Conservation (phyloP, 2,888 invertebrate genomes). For the Athetis lepigone region DNA sequence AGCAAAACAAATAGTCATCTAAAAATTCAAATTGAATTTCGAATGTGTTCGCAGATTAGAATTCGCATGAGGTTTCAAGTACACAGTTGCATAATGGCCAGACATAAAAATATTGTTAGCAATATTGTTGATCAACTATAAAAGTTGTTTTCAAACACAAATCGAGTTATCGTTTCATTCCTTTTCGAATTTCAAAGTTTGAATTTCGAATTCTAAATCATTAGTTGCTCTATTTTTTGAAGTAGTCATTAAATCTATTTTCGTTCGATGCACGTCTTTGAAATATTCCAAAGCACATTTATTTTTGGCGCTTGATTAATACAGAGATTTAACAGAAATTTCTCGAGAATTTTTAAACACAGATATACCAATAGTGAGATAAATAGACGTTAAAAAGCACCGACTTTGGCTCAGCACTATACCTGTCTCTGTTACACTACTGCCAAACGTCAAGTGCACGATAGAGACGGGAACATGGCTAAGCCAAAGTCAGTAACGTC, state of each 20-base stretch:
- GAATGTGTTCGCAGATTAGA: constrained; percentile 1
- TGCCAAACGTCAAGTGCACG: too few relatives aligned
- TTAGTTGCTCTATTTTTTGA: too few relatives aligned
- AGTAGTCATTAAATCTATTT: constrained; percentile 18
- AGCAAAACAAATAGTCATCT: too few relatives aligned
- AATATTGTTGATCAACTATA: constrained; percentile 23
- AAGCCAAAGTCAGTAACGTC: too few relatives aligned
- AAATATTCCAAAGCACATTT: constrained; percentile 7
- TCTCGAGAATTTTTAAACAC: too few relatives aligned
- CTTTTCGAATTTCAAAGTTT: constrained; percentile 13
- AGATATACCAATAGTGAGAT: too few relatives aligned
- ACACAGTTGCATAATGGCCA: neutral
- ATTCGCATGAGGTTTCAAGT: neutral
- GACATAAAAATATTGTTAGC: constrained; percentile 12
- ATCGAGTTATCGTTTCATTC: constrained; percentile 20
- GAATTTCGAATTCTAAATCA: neutral
- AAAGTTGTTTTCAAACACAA: neutral
- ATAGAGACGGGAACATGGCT: too few relatives aligned
- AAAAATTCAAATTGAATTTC: neutral
- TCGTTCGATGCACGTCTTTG: neutral
- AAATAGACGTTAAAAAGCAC: too few relatives aligned
- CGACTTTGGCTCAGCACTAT: too few relatives aligned
- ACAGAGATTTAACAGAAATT: too few relatives aligned
- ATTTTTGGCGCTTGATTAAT: too few relatives aligned
- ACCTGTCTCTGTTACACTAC: too few relatives aligned